phyloP scores from a whole-genome alignment of 2,113 vertebrate species.

The Benitochromis conjunctus region DNA sequence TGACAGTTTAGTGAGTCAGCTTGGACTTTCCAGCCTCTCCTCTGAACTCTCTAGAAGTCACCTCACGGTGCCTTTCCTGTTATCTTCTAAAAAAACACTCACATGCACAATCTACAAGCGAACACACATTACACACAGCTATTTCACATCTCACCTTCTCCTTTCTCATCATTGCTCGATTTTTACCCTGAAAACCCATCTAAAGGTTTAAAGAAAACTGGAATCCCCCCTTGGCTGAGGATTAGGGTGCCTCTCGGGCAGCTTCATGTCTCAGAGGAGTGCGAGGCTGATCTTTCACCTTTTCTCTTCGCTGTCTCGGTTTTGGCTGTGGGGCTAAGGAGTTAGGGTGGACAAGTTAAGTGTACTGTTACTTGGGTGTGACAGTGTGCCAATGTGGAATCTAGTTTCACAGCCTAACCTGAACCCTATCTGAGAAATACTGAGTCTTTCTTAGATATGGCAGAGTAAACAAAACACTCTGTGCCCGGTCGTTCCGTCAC shows the following conservation, averaged over 20 bases:
- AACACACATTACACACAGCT: constrained; percentile 27
- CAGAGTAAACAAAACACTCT: constrained; percentile 35
- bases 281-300: constrained; percentile 53
- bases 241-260: constrained; percentile 1
- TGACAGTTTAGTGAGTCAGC: constrained; percentile 64
- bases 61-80: constrained; percentile 35
- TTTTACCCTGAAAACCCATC: constrained; percentile 31
- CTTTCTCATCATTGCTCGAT: not conserved
- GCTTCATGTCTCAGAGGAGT: constrained; percentile 52
- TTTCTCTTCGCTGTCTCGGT: constrained; percentile 35
- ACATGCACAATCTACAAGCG: constrained; percentile 1
- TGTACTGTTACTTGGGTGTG: constrained; percentile 59
- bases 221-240: constrained; percentile 24
- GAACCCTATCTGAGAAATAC: constrained; percentile 61
- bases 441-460: constrained; percentile 45
- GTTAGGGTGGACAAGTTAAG: constrained; percentile 20
- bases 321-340: not conserved
- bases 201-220: constrained; percentile 11
- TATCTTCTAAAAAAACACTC: constrained; percentile 26
- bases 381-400: constrained; percentile 46
- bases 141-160: constrained; percentile 44
- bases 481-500: not conserved
- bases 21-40: constrained; percentile 62
- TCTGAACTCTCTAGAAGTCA: constrained; percentile 54
- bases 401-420: constrained; percentile 30